Evolutionary conservation across 2,113 vertebrate species (phyloP).

Genomic region (Misgurnus mizolepis): DNA sequence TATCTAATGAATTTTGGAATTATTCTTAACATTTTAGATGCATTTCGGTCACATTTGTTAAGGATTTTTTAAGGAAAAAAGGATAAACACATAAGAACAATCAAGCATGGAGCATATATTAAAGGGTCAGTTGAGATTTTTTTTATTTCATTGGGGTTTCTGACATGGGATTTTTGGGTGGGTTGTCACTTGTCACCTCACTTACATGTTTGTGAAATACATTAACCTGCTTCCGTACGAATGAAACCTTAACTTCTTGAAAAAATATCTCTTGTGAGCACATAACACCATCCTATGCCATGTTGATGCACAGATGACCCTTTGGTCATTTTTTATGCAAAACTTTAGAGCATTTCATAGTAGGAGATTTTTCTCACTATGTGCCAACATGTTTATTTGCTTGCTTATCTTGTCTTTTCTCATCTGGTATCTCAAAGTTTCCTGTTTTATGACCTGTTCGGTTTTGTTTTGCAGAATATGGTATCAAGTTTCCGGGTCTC

Average conservation of each 20-base stretch:
- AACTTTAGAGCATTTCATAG: neutral
- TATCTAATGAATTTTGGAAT: slow-evolving; percentile 55
- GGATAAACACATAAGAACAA: slow-evolving; percentile 58
- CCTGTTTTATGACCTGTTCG: slow-evolving; percentile 19
- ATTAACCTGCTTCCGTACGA: slow-evolving; percentile 7
- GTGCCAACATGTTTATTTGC: neutral
- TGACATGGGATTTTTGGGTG: slow-evolving; percentile 40
- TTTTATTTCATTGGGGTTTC: slow-evolving; percentile 52
- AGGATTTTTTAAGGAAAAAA: slow-evolving; percentile 60
- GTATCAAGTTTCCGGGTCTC: slow-evolving; percentile 88
- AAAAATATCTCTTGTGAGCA: neutral
- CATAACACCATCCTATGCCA: neutral
- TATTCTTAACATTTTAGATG: slow-evolving; percentile 63
- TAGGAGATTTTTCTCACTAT: neutral
- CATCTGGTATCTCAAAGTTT: neutral
- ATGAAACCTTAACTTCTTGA: neutral
- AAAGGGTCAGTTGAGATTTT: slow-evolving; percentile 61
- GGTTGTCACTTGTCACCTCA: slow-evolving; percentile 36
- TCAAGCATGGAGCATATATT: slow-evolving; percentile 59
- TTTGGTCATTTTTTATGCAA: neutral
- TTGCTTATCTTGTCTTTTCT: neutral
- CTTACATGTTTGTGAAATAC: neutral
- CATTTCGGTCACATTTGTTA: slow-evolving; percentile 55
- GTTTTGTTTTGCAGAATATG: slow-evolving; percentile 79
- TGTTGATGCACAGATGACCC: neutral